Evolutionary conservation across 2,113 vertebrate species (phyloP).

Genomic region (Catharus bicknelli): DNA sequence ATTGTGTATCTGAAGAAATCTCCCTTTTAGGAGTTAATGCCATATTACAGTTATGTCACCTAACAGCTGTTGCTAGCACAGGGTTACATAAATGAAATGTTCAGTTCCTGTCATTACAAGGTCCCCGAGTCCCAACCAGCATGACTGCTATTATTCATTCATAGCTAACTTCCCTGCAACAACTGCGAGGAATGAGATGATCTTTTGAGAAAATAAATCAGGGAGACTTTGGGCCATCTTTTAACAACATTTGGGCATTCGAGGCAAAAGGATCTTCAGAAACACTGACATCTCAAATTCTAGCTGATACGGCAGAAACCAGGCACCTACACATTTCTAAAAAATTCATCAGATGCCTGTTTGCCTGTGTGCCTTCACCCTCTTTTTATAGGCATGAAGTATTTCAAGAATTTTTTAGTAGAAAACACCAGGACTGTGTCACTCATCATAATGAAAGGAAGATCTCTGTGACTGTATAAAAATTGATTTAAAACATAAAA

Average conservation of each 20-base stretch:
- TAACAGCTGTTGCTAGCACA: constrained; percentile 3
- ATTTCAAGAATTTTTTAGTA: not conserved
- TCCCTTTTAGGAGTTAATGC: constrained; percentile 6
- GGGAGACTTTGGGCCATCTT: not conserved
- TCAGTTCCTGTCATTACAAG: constrained; percentile 33
- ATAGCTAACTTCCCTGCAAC: not conserved
- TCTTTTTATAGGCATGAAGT: not conserved
- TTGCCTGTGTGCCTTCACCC: not conserved
- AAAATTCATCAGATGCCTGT: not conserved
- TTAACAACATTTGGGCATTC: not conserved
- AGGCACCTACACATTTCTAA: not conserved
- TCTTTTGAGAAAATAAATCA: not conserved
- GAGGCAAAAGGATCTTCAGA: not conserved
- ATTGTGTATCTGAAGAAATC: constrained; percentile 1
- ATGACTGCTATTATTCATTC: not conserved
- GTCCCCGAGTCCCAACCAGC: not conserved
- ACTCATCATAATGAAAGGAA: not conserved
- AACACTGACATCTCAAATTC: not conserved
- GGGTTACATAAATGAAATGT: constrained; percentile 44
- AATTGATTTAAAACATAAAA: not conserved
- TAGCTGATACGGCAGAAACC: not conserved
- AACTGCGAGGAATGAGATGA: not conserved
- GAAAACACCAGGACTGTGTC: not conserved
- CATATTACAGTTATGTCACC: constrained; percentile 35
- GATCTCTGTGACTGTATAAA: not conserved